Percentiles rank a stretch among this genome's conserved stretches.
phyloP scores from a whole-genome alignment of 92 coral and sea anemone genomes.

The Siderastrea siderea region DNA sequence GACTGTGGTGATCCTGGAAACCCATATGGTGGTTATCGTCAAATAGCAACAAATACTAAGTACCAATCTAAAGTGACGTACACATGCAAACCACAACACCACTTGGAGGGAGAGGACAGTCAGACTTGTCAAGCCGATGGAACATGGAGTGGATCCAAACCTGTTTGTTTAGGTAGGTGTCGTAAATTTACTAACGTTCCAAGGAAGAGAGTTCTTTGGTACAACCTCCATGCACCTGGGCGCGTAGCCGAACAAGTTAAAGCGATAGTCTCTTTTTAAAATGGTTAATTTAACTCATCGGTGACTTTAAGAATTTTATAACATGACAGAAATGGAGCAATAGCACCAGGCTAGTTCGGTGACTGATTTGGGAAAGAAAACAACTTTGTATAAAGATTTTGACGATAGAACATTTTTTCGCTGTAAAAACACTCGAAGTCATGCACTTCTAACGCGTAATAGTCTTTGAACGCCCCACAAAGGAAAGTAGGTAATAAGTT shows the following conservation, averaged over 20 bases:
- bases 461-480: too few relatives aligned
- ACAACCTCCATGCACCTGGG: too few relatives aligned
- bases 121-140: constrained; percentile 86
- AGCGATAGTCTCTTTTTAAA: not conserved
- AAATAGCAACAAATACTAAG: constrained; percentile 73
- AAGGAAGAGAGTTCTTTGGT: not conserved
- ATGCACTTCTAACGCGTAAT: too few relatives aligned
- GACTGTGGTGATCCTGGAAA: constrained; percentile 86
- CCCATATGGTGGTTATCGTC: constrained; percentile 84
- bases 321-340: not conserved
- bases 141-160: constrained; percentile 86
- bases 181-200: not conserved
- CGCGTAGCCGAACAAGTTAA: not conserved
- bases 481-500: too few relatives aligned
- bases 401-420: too few relatives aligned
- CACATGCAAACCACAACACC: constrained; percentile 87
- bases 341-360: too few relatives aligned
- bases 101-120: constrained; percentile 86
- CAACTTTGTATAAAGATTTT: too few relatives aligned
- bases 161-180: constrained; percentile 86
- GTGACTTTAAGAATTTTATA: not conserved
- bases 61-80: constrained; percentile 83
- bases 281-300: not conserved
- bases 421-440: too few relatives aligned
- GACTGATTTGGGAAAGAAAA: too few relatives aligned